Conservation (phyloP, 2,113 vertebrate species). For the Podarcis cretensis region DNA sequence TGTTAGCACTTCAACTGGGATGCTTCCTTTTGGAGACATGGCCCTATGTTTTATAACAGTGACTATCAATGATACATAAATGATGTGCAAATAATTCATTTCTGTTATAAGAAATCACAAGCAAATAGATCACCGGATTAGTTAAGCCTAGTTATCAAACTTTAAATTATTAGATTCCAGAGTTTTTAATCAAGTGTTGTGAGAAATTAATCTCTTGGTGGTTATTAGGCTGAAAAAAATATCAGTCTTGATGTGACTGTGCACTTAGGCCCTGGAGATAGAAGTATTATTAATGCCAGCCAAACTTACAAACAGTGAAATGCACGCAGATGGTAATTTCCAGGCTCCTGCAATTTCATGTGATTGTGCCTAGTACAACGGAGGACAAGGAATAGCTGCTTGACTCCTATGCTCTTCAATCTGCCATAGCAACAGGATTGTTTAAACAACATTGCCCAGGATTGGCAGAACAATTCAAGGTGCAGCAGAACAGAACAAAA, state of each 20-base stretch:
- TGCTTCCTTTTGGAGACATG: not conserved
- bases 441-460: constrained; percentile 17
- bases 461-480: not conserved
- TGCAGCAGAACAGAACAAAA: constrained; percentile 16
- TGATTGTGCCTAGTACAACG: constrained; percentile 28
- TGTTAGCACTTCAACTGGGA: not conserved
- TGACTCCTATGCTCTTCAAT: not conserved
- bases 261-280: not conserved
- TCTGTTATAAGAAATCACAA: not conserved
- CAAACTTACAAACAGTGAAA: constrained; percentile 1
- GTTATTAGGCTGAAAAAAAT: not conserved
- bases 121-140: not conserved
- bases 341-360: constrained; percentile 1
- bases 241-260: not conserved
- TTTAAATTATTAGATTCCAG: not conserved
- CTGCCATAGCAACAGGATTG: not conserved
- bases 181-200: not conserved
- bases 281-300: not conserved
- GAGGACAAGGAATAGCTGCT: constrained; percentile 10
- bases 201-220: not conserved
- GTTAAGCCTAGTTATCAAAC: not conserved
- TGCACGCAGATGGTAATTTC: constrained; percentile 10
- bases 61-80: not conserved
- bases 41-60: not conserved
- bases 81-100: not conserved